A percentile compares a stretch with the other conserved stretches of the same genome.
phyloP scores from a whole-genome alignment of 2,888 invertebrate genomes.

The Brachyptera putata region DNA sequence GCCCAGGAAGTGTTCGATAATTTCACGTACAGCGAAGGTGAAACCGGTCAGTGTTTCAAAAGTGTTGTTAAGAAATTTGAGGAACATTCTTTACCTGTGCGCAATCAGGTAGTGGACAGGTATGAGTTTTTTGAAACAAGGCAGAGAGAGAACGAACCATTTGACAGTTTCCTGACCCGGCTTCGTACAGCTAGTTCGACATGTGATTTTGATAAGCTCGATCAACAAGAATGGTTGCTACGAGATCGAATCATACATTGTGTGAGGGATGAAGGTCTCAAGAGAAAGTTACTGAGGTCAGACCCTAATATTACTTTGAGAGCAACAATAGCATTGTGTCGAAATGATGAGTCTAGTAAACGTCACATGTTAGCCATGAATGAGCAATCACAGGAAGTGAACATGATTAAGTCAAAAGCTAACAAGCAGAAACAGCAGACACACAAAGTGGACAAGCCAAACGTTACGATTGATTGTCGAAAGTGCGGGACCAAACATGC shows the following conservation, averaged over 20 bases:
- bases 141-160: slow-evolving; percentile 2
- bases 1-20: neutral
- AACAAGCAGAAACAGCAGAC: neutral
- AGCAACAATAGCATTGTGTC: neutral
- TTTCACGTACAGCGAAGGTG: neutral
- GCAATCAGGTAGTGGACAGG: neutral
- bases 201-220: slow-evolving; percentile 1
- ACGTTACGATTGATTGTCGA: no score
- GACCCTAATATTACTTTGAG: neutral
- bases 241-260: neutral
- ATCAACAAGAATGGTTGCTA: neutral
- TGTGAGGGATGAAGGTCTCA: neutral
- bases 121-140: neutral
- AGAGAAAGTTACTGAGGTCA: neutral
- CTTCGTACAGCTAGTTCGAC: neutral
- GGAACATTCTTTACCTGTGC: neutral
- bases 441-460: no score
- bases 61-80: neutral
- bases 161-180: slow-evolving; percentile 1
- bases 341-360: neutral
- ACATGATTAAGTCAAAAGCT: neutral
- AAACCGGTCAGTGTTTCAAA: neutral
- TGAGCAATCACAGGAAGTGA: neutral
- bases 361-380: neutral
- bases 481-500: neutral